These are phyloP conservation scores for Dynastes maya DNA, from an alignment of 2,888 invertebrate species.

Conservation along the genomic window DNA sequence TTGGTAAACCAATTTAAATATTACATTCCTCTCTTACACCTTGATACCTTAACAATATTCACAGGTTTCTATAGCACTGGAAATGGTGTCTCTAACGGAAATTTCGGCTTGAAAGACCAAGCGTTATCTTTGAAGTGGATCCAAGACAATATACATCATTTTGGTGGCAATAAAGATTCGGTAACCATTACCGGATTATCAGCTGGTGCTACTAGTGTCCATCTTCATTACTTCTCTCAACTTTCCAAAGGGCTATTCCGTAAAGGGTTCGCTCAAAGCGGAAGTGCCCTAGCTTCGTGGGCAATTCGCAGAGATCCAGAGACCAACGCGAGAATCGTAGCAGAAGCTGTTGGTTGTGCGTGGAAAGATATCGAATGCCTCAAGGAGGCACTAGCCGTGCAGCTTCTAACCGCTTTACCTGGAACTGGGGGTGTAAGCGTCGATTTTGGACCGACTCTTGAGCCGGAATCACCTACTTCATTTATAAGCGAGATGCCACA, in stretches of 20 bases:
- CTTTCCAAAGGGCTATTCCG: constrained; percentile 13
- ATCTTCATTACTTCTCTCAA: constrained; percentile 76
- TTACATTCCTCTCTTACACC: not conserved
- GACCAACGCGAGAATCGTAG: not conserved
- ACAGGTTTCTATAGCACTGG: constrained; percentile 82
- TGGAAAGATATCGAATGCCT: not conserved
- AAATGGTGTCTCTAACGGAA: constrained; percentile 75
- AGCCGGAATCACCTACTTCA: constrained; percentile 57
- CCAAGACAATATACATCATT: constrained; percentile 76
- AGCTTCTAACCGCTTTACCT: not conserved
- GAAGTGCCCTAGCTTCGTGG: constrained; percentile 8
- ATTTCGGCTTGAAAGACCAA: constrained; percentile 82
- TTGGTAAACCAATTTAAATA: constrained; percentile 69
- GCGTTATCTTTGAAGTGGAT: constrained; percentile 79
- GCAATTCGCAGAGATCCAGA: not conserved
- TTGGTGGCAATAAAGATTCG: constrained; percentile 79
- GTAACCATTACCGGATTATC: constrained; percentile 79
- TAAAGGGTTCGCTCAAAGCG: constrained; percentile 24
- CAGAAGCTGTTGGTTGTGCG: not conserved
- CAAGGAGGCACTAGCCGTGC: not conserved
- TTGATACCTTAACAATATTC: not conserved
- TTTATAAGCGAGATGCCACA: constrained; percentile 21
- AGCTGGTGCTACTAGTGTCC: constrained; percentile 81
- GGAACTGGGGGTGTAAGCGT: not conserved
- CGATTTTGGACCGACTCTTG: constrained; percentile 53